Percentiles rank a stretch among this genome's conserved stretches.
phyloP scores from a whole-genome alignment of 2,797 vertebrate species.

The Pseudochromis fuscus region DNA sequence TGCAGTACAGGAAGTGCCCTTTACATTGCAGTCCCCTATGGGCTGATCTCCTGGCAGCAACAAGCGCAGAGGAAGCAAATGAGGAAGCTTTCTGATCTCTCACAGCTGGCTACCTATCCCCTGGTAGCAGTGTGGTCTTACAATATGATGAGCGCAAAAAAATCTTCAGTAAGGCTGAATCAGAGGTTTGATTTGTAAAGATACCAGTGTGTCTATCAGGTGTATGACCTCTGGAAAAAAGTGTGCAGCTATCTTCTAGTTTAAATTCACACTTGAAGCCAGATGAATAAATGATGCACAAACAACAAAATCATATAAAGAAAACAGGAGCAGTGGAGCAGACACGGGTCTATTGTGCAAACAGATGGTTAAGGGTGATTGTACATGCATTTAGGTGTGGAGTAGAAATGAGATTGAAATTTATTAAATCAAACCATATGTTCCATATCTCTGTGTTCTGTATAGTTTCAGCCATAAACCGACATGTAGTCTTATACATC shows the following conservation, averaged over 20 bases:
- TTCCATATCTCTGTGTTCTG: no score
- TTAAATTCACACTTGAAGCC: not conserved
- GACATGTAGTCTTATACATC: no score
- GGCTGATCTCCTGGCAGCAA: constrained; percentile 36
- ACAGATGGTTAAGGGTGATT: no score
- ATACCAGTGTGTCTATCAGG: not conserved
- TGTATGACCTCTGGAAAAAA: not conserved
- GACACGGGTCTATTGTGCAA: no score
- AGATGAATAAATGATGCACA: not conserved
- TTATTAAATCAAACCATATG: no score
- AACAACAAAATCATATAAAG: not conserved
- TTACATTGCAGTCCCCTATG: constrained; percentile 27
- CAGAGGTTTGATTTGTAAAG: constrained; percentile 1
- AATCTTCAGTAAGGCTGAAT: not conserved
- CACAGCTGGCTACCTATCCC: constrained; percentile 25
- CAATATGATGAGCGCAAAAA: constrained; percentile 5
- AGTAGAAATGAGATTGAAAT: no score
- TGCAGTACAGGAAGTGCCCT: constrained; percentile 34
- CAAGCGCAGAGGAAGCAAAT: constrained; percentile 34
- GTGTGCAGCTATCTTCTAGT: not conserved
- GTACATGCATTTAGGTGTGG: no score
- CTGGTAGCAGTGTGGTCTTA: constrained; percentile 5
- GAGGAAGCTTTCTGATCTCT: constrained; percentile 26
- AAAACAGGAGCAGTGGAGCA: no score
- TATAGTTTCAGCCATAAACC: no score